Evolutionary conservation across 2,113 vertebrate genomes (phyloP).

Genomic region (Azemiops feae): DNA sequence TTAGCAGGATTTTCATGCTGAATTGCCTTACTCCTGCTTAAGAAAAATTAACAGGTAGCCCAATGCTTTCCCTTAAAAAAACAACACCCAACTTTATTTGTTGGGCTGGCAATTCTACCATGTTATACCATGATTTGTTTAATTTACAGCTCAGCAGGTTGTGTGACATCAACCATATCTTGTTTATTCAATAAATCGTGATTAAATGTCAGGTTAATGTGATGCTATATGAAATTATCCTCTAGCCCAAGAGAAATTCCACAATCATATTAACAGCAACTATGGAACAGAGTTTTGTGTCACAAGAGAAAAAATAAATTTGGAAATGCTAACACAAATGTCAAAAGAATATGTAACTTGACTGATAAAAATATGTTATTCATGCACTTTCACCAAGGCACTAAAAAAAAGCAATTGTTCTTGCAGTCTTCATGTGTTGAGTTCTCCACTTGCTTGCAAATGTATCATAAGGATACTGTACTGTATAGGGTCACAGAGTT

Average conservation of each 20-base stretch:
- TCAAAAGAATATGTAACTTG: background rate
- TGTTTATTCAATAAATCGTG: background rate
- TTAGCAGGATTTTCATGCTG: background rate
- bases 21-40: background rate
- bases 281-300: background rate
- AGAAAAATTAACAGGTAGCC: background rate
- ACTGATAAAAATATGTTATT: background rate
- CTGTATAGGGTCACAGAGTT: slow-evolving; percentile 8
- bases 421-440: background rate
- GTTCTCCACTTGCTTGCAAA: slow-evolving; percentile 28
- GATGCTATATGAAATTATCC: background rate
- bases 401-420: background rate
- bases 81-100: background rate
- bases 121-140: background rate
- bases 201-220: background rate
- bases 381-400: no score
- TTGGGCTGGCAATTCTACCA: background rate
- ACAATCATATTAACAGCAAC: background rate
- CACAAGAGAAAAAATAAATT: background rate
- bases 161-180: background rate
- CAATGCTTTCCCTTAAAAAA: background rate
- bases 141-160: background rate
- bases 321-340: background rate
- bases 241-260: background rate
- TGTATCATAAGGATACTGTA: background rate